A percentile compares a stretch with the other conserved stretches of the same genome.
phyloP scores from a whole-genome alignment of 1,140 invertebrate species.

The honey bee (Apis mellifera) region Amel_HAv3.1 CM009934.2:11764001-11764500 shows the following conservation, averaged over 20 bases:
- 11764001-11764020: too few relatives aligned
- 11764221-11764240: not conserved
- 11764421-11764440: conserved; percentile 40
- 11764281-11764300: conserved; percentile 51
- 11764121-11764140: not conserved
- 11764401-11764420: conserved; percentile 44
- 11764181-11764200: conserved; percentile 52
- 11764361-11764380: conserved; percentile 56
- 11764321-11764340: conserved; percentile 66
- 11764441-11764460: conserved; percentile 26
- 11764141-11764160: conserved; percentile 30
- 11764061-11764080: too few relatives aligned
- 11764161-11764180: conserved; percentile 30
- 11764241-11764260: conserved; percentile 51
- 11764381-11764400: conserved; percentile 61
- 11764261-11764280: not conserved
- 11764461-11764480: conserved; percentile 27
- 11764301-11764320: conserved; percentile 65
- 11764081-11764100: too few relatives aligned
- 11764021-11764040: too few relatives aligned
- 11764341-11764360: conserved; percentile 23
- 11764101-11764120: too few relatives aligned
- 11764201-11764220: not conserved
- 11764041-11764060: too few relatives aligned
- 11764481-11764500: conserved; percentile 58